Base-by-base conservation (phyloP, 2,113 vertebrate species). In the Apus apus region DNA sequence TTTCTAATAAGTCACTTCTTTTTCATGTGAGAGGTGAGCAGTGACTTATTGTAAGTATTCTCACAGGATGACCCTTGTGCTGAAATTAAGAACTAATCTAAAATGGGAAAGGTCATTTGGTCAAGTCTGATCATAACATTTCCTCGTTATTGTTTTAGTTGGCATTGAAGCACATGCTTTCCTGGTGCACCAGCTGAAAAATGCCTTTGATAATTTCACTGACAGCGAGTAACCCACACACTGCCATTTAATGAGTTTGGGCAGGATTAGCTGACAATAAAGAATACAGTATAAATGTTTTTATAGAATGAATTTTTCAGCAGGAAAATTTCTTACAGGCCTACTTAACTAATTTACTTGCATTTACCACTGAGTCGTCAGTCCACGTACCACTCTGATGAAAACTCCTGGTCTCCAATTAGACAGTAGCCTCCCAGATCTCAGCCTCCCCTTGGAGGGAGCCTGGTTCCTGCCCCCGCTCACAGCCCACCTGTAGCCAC, bases 1-100 rank as follows among this genome's bases (percentile, higher is more conserved):
- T 98, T 97, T 98, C 97, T 98, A 98, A 98, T 98, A 98, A 98
- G 98, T 98, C 98, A 98, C 97, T 98, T 98, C 96, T 97, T 98
- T 98, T 98, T 98, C 94, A 96, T 97, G 96, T 95, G 98, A 98
- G 97, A 97, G 97, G 97, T 95, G 97, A 98, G 98, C 96, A 94
- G 97, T 97, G 98, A 98, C 97, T 98, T 98, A 97, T 98, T 97
- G 97, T 97, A 95, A 96, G 97, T 97, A 98, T 97, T 97, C 98
- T 97, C 96, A 96, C 96, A 96, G 98, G 98, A 98, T 97, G 97
- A 96, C 97, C 97, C 98, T 95, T 93, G 96, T 51, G 97, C 97
- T 94, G 96, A 98, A 98, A 98, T 98, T 98, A 98, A 98, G 97
- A 98, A 97, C 98, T 97, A 97, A 98, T 98, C 97, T 97, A 97